These are phyloP conservation scores for Drosophila multiciliata DNA, from an alignment of 2,888 invertebrate genomes.

Conservation along the genomic window DNA sequence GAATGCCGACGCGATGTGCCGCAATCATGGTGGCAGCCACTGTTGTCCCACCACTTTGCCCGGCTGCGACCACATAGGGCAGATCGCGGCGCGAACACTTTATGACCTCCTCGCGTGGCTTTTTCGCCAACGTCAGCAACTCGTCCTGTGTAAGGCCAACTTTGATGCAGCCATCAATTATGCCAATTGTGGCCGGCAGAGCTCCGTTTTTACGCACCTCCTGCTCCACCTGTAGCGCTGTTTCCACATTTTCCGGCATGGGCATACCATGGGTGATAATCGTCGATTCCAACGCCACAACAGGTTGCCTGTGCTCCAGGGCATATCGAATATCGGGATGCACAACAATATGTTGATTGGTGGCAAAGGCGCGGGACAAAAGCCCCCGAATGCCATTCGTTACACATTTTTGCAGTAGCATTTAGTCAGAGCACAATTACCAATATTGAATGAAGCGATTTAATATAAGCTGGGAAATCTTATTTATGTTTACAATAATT, in stretches of 20 bases:
- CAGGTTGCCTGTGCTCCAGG: constrained; percentile 87
- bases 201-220: constrained; percentile 92
- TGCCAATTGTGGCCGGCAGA: constrained; percentile 96
- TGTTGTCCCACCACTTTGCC: constrained; percentile 95
- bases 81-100: constrained; percentile 96
- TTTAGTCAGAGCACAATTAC: constrained; percentile 6
- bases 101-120: constrained; percentile 83
- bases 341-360: constrained; percentile 82
- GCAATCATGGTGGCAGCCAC: constrained; percentile 97
- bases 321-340: constrained; percentile 89
- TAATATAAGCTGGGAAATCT: background rate
- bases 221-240: constrained; percentile 91
- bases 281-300: constrained; percentile 98
- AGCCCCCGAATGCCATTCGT: constrained; percentile 10
- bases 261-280: constrained; percentile 99
- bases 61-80: constrained; percentile 89
- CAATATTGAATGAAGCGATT: background rate
- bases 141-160: constrained; percentile 90
- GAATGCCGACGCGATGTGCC: constrained; percentile 92
- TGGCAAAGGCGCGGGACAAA: constrained; percentile 14
- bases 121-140: constrained; percentile 88
- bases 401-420: constrained; percentile 35
- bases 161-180: constrained; percentile 92
- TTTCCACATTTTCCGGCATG: constrained; percentile 94
- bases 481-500: background rate